Evolutionary conservation across 1,140 invertebrate genomes (phyloP).

Genomic region (Melitaea cinxia): DNA sequence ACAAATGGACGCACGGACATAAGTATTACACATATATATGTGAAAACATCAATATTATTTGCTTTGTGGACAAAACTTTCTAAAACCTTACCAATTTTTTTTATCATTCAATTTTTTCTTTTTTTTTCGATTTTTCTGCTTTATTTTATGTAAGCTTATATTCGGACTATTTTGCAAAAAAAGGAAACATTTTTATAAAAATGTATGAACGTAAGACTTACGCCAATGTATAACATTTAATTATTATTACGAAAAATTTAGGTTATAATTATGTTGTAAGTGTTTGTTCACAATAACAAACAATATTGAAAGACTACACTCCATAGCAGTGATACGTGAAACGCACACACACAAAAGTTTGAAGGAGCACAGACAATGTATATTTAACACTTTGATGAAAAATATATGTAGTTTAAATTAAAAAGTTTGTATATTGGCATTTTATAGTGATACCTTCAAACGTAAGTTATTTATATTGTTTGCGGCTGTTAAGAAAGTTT

Average conservation of each 20-base stretch:
- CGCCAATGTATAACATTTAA: no score
- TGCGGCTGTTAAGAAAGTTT: conserved; percentile 6
- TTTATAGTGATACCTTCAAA: conserved; percentile 1
- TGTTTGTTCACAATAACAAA: conserved; percentile 5
- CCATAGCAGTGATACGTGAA: conserved; percentile 11
- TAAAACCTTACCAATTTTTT: no score
- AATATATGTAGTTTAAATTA: not conserved
- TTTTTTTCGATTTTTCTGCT: no score
- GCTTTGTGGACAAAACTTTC: not conserved
- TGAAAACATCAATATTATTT: not conserved
- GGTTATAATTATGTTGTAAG: no score
- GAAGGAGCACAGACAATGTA: conserved; percentile 9
- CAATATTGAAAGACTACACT: conserved; percentile 1
- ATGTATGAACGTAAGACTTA: not conserved
- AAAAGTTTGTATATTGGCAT: not conserved
- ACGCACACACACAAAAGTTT: conserved; percentile 13
- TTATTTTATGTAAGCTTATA: no score
- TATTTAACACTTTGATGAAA: not conserved
- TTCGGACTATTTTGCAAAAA: no score
- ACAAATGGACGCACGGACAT: conserved; percentile 33
- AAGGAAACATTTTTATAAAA: not conserved
- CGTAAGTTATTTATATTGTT: not conserved
- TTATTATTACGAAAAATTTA: no score
- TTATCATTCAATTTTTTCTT: no score
- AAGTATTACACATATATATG: conserved; percentile 41